Evolutionary conservation across 2,113 vertebrate species (phyloP), one percentile per base, ranked within the genome.

Genomic region (Fukomys damarensis): DNA sequence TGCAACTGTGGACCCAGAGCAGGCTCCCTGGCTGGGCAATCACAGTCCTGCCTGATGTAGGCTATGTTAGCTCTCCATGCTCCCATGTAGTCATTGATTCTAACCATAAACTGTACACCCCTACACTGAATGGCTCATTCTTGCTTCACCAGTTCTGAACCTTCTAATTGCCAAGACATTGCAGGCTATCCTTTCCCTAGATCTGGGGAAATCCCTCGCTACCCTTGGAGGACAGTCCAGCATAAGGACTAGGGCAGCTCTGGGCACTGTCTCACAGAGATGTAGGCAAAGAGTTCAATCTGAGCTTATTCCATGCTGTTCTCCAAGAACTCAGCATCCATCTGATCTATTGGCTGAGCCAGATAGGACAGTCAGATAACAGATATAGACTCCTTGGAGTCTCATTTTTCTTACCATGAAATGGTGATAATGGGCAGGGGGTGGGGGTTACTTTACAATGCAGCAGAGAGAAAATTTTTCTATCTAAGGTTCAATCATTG

Each of bases 361-460:
- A 43, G 38, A 89, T 35, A 56, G n/a, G 56, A 46, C 35, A 54
- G 14, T 17, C 30, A 35, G 58, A 32, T 19, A 35, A 65, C 46
- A 3, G 35, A 26, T 12, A 46, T 19, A 58, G 80, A 24, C 41
- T 11, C 3, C 22, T 49, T 54, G 19, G 7, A 17, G 24, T 20
- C 19, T 84, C 13, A 11, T 38, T 84, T 84, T 54, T 74, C 35
- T 49, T 32, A 49, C 61, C 10, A 2, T 35, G 32, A 72, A 49
- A 4, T 17, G 11, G 7, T 12, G 35, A 52, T 4, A 17, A n/a
- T n/a, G n/a, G n/a, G n/a, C 65, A 26, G 20, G 0, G 0, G 0
- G 17, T 41, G 19, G 28, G 46, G 28, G 46, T 46, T 76, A 38
- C 54, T 77, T 76, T 0, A 19, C 26, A 26, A 8, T 65, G 43